phyloP scores from a whole-genome alignment of 2,113 vertebrate genomes.

The Mugil cephalus region DNA sequence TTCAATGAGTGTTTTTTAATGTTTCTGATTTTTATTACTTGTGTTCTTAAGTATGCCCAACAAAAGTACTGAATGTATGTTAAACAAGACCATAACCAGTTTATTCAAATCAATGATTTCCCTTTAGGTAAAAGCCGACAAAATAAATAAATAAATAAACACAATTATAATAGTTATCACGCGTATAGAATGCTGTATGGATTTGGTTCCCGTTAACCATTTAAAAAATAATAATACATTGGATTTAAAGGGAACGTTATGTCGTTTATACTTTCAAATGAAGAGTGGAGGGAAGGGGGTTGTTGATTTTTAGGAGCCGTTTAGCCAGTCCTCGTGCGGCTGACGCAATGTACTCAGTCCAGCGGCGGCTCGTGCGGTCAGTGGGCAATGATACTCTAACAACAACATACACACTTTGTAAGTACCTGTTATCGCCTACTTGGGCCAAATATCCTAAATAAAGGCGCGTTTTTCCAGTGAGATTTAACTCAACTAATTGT shows the following conservation, averaged over 20 bases:
- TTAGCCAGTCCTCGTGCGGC: background rate
- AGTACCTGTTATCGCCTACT: constrained; percentile 8
- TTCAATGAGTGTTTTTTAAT: too few species aligned
- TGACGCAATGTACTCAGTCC: constrained; percentile 35
- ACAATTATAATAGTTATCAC: too few species aligned
- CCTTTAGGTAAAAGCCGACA: too few species aligned
- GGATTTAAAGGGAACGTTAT: background rate
- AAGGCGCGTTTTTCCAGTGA: too few species aligned
- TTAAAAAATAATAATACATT: background rate
- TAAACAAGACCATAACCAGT: too few species aligned
- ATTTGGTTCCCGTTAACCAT: background rate
- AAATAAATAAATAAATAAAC: too few species aligned
- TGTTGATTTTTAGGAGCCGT: background rate
- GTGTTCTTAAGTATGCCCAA: too few species aligned
- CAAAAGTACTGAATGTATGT: too few species aligned
- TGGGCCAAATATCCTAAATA: background rate
- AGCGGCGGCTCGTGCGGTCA: background rate
- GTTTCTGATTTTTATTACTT: too few species aligned
- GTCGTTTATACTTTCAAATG: background rate
- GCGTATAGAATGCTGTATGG: too few species aligned
- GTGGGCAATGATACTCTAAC: background rate
- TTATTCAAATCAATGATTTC: too few species aligned
- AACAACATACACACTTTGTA: background rate
- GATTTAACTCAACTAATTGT: too few species aligned
- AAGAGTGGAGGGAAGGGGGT: background rate